phyloP scores from a whole-genome alignment of 2,797 vertebrate genomes.

The Hapalemur alaotrensis region DNA sequence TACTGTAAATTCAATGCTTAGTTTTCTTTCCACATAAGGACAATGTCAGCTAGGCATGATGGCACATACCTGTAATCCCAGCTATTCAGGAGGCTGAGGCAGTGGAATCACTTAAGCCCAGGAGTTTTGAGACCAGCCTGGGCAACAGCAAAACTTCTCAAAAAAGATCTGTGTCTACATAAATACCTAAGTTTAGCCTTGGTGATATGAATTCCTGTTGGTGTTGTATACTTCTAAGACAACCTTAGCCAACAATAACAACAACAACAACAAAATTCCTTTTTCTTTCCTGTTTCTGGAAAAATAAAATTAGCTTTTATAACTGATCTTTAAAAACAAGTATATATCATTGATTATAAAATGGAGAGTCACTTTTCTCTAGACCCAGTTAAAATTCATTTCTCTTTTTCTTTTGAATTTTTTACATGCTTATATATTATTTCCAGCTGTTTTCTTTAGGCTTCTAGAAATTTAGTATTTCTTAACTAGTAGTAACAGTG shows the following conservation, averaged over 20 bases:
- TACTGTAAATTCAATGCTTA: neutral
- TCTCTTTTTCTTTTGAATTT: slow-evolving; percentile 14
- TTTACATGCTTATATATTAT: neutral
- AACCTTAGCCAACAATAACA: neutral
- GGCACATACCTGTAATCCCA: neutral
- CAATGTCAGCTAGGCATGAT: neutral
- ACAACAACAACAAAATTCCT: neutral
- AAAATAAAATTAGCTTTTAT: slow-evolving; percentile 15
- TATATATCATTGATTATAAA: neutral
- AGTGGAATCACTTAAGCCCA: neutral
- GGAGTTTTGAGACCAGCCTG: neutral
- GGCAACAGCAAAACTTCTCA: neutral
- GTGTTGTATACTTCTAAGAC: neutral
- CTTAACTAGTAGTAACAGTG: neutral
- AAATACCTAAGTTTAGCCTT: neutral
- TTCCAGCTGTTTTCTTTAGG: slow-evolving; percentile 10
- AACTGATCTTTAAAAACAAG: neutral
- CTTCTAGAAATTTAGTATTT: slow-evolving; percentile 50
- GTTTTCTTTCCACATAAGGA: neutral
- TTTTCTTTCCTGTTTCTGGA: slow-evolving; percentile 1
- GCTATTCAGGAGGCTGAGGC: neutral
- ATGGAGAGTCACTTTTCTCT: neutral
- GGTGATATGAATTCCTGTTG: neutral
- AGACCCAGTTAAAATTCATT: neutral
- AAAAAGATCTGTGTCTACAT: neutral